These are phyloP conservation scores for Hemiprocne comata DNA, from an alignment of 2,113 vertebrate species.

Conservation along the genomic window DNA sequence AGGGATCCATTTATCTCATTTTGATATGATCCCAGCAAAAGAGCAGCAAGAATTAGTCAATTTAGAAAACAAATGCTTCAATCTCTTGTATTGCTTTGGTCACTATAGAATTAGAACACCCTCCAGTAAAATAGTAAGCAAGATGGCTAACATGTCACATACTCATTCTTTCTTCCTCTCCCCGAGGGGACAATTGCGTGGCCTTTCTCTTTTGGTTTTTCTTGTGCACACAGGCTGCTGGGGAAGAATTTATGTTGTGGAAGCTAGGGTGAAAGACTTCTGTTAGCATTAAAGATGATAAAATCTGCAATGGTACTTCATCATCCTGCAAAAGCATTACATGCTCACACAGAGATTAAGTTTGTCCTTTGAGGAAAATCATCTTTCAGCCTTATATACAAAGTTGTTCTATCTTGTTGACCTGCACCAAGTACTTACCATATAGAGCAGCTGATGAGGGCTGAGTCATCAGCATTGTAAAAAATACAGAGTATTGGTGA, in stretches of 20 bases:
- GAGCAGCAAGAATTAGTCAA: not conserved
- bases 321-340: not conserved
- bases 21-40: not conserved
- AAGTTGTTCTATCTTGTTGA: not conserved
- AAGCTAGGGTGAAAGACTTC: not conserved
- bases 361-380: not conserved
- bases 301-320: not conserved
- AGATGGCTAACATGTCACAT: rapidly evolving
- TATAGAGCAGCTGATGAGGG: not conserved
- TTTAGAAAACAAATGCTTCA: not conserved
- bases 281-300: not conserved
- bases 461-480: not conserved
- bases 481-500: not conserved
- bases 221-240: not conserved
- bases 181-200: not conserved
- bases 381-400: not conserved
- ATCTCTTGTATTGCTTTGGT: not conserved
- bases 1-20: not conserved
- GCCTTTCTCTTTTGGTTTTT: not conserved
- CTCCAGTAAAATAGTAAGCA: not conserved
- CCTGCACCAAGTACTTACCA: not conserved
- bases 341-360: not conserved
- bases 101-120: not conserved
- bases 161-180: not conserved
- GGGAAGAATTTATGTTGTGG: not conserved